Evolutionary conservation across 2,797 vertebrate genomes (phyloP).

Genomic region (Lutjanus campechanus): DNA sequence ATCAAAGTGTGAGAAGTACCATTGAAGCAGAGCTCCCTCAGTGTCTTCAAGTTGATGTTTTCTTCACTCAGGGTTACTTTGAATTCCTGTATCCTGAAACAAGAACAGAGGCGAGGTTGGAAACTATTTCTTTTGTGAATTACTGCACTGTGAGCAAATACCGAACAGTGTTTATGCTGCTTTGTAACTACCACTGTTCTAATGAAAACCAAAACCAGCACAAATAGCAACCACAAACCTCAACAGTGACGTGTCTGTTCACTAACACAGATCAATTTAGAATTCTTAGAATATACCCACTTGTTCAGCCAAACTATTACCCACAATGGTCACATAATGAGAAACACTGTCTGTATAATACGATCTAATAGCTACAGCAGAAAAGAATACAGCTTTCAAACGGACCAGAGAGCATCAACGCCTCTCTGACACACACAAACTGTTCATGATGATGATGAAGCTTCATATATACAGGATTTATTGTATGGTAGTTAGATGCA

Average conservation of each 20-base stretch:
- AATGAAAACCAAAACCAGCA: not conserved
- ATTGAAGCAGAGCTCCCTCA: slow-evolving; percentile 93
- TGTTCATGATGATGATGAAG: not conserved
- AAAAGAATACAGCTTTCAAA: not conserved
- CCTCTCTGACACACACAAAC: not conserved
- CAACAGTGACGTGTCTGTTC: not conserved
- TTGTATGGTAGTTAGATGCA: not conserved
- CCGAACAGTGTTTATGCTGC: not conserved
- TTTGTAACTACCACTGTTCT: not conserved
- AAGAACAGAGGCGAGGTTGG: not conserved
- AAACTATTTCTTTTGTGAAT: not conserved
- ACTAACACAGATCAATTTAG: not conserved
- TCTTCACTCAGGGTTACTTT: slow-evolving; percentile 90
- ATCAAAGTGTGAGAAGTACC: slow-evolving; percentile 81
- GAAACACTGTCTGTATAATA: not conserved
- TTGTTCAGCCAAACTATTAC: not conserved
- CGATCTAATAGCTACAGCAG: not conserved
- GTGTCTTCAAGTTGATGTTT: slow-evolving; percentile 88
- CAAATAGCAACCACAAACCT: not conserved
- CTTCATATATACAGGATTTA: not conserved
- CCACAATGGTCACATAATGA: not conserved
- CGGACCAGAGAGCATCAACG: not conserved
- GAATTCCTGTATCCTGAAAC: slow-evolving; percentile 94
- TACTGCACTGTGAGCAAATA: not conserved
- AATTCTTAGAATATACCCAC: not conserved